A percentile compares a stretch with the other conserved stretches of the same genome.
These are phyloP conservation scores for Cardinalis cardinalis DNA, from an alignment of 2,113 vertebrate species.

Conservation along the genomic window DNA sequence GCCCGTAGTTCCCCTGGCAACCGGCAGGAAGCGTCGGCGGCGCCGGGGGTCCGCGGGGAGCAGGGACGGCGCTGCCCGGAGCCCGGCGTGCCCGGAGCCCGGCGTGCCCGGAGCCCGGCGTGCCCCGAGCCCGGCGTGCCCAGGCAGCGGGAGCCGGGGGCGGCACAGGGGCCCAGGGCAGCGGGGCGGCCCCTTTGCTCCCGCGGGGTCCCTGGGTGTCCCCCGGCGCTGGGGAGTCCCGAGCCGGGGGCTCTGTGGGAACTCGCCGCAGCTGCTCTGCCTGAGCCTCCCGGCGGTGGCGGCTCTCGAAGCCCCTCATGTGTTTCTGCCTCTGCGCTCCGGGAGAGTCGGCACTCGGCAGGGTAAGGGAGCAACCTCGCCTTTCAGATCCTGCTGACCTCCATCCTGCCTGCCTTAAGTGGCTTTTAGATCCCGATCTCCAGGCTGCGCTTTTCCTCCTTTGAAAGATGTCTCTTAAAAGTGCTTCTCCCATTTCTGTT, in stretches of 20 bases:
- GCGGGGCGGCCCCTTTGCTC: neutral
- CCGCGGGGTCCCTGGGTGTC: neutral
- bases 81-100: neutral
- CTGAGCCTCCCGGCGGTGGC: fast-evolving
- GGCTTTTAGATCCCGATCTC: neutral
- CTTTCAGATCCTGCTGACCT: neutral
- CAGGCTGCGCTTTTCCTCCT: neutral
- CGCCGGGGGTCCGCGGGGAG: neutral
- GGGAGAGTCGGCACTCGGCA: neutral
- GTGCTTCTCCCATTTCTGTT: neutral
- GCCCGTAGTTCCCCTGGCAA: conserved; percentile 50
- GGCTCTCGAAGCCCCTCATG: neutral
- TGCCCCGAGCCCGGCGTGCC: neutral
- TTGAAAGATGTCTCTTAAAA: neutral
- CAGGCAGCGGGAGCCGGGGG: neutral
- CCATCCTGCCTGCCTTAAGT: neutral
- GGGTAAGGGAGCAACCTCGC: neutral
- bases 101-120: neutral
- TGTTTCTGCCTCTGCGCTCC: neutral
- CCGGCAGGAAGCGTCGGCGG: neutral
- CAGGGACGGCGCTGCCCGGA: fast-evolving
- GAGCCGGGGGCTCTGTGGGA: neutral
- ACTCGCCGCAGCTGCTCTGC: neutral
- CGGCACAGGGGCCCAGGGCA: neutral
- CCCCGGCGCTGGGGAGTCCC: neutral